These are phyloP conservation scores for Criorhina ranunculi DNA, from an alignment of 2,888 invertebrate genomes.

Conservation along the genomic window DNA sequence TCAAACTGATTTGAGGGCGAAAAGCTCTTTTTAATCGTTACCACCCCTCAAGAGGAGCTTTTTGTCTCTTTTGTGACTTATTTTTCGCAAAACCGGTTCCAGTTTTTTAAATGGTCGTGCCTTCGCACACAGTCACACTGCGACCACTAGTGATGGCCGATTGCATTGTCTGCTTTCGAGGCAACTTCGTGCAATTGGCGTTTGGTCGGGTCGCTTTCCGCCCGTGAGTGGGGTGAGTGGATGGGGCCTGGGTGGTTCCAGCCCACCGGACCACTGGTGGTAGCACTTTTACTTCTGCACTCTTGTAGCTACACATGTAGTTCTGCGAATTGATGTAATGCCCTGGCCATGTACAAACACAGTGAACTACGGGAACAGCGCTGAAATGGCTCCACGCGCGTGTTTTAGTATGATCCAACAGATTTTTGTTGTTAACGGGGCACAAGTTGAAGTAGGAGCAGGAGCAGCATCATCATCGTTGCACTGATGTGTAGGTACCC, in stretches of 20 bases:
- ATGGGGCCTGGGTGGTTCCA: slow-evolving; percentile 70
- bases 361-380: slow-evolving; percentile 50
- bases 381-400: slow-evolving; percentile 73
- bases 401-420: slow-evolving; percentile 73
- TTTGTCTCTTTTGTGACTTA: slow-evolving; percentile 34
- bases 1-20: not conserved
- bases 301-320: slow-evolving; percentile 78
- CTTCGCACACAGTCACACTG: slow-evolving; percentile 61
- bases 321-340: slow-evolving; percentile 78
- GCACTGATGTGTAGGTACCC: slow-evolving; percentile 21
- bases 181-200: slow-evolving; percentile 71
- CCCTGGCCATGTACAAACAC: slow-evolving; percentile 76
- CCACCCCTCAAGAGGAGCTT: slow-evolving; percentile 55
- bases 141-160: slow-evolving; percentile 70
- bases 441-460: slow-evolving; percentile 3
- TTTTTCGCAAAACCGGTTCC: slow-evolving; percentile 62
- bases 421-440: slow-evolving; percentile 63
- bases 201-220: slow-evolving; percentile 22
- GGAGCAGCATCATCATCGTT: slow-evolving; percentile 34
- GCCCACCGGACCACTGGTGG: slow-evolving; percentile 58
- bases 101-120: slow-evolving; percentile 67
- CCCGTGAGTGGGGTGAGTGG: slow-evolving; percentile 58
- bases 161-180: slow-evolving; percentile 68
- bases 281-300: slow-evolving; percentile 74
- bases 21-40: slow-evolving; percentile 48